Conservation (phyloP, 1,140 invertebrate species). For the Sinonovacula constricta region DNA sequence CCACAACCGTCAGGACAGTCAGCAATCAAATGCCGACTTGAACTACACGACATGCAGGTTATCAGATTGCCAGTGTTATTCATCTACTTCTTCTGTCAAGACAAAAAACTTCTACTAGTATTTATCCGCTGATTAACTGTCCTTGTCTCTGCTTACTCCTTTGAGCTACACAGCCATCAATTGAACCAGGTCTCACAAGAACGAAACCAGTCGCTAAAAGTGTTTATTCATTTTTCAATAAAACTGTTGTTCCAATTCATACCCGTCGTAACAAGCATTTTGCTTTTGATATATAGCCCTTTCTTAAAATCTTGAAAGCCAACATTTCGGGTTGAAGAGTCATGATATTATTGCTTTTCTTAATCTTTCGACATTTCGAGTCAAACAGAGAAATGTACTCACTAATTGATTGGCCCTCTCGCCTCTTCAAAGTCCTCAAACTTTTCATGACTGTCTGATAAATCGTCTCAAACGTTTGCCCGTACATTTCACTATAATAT, state of each 20-base stretch:
- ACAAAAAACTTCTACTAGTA: no score
- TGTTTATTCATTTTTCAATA: constrained; percentile 52
- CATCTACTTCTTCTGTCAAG: constrained; percentile 28
- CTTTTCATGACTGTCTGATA: constrained; percentile 38
- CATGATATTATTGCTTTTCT: constrained; percentile 53
- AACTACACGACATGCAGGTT: constrained; percentile 57
- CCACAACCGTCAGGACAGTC: constrained; percentile 61
- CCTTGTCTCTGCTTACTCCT: no score
- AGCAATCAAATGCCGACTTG: constrained; percentile 50
- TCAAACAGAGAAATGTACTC: constrained; percentile 34
- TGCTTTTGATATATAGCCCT: constrained; percentile 55
- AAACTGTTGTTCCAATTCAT: constrained; percentile 49
- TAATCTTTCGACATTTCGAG: no score
- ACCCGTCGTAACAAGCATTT: no score
- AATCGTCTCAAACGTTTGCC: constrained; percentile 47
- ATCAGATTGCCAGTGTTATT: constrained; percentile 38
- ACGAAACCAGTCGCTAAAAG: constrained; percentile 31
- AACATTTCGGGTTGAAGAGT: constrained; percentile 51
- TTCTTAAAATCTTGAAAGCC: constrained; percentile 56
- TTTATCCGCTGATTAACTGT: no score
- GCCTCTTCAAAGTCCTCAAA: constrained; percentile 55
- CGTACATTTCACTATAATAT: no score
- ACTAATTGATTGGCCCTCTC: constrained; percentile 3
- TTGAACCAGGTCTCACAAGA: constrained; percentile 15
- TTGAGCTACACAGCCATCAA: neutral